Evolutionary conservation across 2,113 vertebrate species (phyloP).

Genomic region (Dolichallabes microphthalmus): DNA sequence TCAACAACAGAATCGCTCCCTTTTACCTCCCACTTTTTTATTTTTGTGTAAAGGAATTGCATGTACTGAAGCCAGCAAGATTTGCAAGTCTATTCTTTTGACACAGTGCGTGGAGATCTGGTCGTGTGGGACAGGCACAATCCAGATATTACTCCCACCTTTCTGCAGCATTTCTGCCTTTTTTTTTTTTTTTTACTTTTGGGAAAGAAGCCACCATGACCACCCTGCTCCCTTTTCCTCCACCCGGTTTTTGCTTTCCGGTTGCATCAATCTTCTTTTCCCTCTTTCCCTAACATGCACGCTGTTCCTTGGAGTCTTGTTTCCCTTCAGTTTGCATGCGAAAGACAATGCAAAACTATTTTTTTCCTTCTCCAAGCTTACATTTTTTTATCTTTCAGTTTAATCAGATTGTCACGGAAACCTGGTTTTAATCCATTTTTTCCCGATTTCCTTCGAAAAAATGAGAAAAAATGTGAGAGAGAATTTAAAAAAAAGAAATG

Average conservation of each 20-base stretch:
- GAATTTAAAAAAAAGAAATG: slow-evolving; percentile 5
- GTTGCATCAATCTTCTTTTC: slow-evolving; percentile 85
- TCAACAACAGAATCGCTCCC: slow-evolving; percentile 51
- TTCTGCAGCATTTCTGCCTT: slow-evolving; percentile 71
- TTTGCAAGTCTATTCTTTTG: slow-evolving; percentile 66
- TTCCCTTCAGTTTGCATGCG: slow-evolving; percentile 95
- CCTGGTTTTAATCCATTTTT: slow-evolving; percentile 62
- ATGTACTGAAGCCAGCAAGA: slow-evolving; percentile 69
- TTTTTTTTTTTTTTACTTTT: slow-evolving; percentile 63
- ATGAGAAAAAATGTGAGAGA: slow-evolving; percentile 27
- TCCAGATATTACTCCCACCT: slow-evolving; percentile 75
- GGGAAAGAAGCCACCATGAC: slow-evolving; percentile 72
- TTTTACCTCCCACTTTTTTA: slow-evolving; percentile 66
- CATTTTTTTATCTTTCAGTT: slow-evolving; percentile 61
- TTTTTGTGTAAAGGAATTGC: slow-evolving; percentile 72
- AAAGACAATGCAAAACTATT: slow-evolving; percentile 75
- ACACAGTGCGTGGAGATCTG: slow-evolving; percentile 59
- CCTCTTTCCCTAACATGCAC: slow-evolving; percentile 90
- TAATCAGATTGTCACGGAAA: slow-evolving; percentile 64
- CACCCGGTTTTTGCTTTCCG: slow-evolving; percentile 76
- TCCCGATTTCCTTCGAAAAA: slow-evolving; percentile 28
- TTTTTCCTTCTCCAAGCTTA: slow-evolving; percentile 64
- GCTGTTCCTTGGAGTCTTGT: slow-evolving; percentile 90
- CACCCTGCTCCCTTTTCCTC: slow-evolving; percentile 54
- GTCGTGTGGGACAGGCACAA: slow-evolving; percentile 71